Base-by-base conservation (phyloP, 2,888 invertebrate species). In the Ecdyonurus torrentis region DNA sequence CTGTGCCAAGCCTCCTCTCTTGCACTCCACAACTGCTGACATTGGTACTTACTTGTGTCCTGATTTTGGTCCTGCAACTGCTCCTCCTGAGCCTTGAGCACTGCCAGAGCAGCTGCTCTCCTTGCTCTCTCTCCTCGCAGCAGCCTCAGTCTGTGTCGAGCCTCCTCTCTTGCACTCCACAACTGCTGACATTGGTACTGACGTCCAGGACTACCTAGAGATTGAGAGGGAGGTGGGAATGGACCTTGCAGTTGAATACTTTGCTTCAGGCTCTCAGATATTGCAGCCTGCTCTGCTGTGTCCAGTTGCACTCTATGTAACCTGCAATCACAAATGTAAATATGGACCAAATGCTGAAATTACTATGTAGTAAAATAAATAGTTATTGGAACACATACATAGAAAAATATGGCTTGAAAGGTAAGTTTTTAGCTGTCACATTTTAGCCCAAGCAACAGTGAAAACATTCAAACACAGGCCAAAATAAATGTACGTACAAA, bases 1-100 rank as follows among this genome's bases (percentile, higher is more conserved):
- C 84, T 82, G 72, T 87, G 87, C 69, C 82, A 80, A 15, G 84
- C 79, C 67, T 84, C 82, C 70, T 85, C 85, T n/a, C 80, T 81
- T 50, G 85, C 75, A 68, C 78, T 78, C 52, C 81, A 71, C 69
- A 86, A 82, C 70, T 85, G 83, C 61, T 82, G 78, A 70, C 81
- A 78, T 74, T 85, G 84, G 61, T 22, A 66, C 73, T 74, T 75
- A 85, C 85, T 83, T 70, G 79, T 78, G 72, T 86, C 84, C 70
- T 84, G 83, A 71, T 87, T 88, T 66, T 82, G 79, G 68, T 89
- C 86, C 52, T 81, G 79, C 60, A 87, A 71, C 63, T 78, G 78
- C 53, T 80, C 78, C 67, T 84, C 81, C 69, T 77, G 80, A 70
- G 83, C 81, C 74, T 85, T 86, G 67, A 87, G 76, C 67, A 80